Conservation (phyloP, 2,797 vertebrate genomes). For the Cryptoprocta ferox region DNA sequence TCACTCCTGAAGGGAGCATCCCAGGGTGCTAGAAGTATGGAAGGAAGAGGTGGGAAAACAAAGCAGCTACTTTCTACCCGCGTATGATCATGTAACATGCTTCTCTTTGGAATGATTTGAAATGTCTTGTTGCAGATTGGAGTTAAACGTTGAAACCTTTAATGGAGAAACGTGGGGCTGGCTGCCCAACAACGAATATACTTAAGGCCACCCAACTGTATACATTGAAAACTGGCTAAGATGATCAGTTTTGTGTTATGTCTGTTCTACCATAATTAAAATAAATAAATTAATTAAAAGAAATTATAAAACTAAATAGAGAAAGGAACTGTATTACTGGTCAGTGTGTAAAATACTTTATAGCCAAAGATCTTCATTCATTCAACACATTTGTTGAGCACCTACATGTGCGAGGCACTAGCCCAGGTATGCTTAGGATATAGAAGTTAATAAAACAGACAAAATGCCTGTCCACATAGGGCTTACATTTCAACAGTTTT, state of each 20-base stretch:
- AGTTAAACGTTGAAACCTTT: constrained; percentile 56
- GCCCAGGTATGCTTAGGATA: background rate
- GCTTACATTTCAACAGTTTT: background rate
- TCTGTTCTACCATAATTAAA: background rate
- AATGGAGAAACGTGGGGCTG: background rate
- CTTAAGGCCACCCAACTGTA: background rate
- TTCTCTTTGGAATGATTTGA: constrained; percentile 38
- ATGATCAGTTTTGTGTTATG: background rate
- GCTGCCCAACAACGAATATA: too few species aligned
- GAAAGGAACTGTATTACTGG: constrained; percentile 24
- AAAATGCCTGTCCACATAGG: background rate
- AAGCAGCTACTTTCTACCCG: constrained; percentile 2
- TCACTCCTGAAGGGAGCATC: background rate
- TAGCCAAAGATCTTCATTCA: constrained; percentile 13
- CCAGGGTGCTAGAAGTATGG: background rate
- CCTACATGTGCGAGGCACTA: background rate
- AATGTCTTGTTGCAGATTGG: background rate
- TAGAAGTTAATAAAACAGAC: background rate
- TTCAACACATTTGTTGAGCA: background rate
- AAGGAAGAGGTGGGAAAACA: background rate
- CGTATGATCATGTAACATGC: background rate
- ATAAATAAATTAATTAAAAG: background rate
- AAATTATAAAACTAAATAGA: background rate
- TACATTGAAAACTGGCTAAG: background rate
- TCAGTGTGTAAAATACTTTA: constrained; percentile 34